These are phyloP conservation scores for Morpho helenor DNA, from an alignment of 2,888 invertebrate species.

Conservation along the genomic window DNA sequence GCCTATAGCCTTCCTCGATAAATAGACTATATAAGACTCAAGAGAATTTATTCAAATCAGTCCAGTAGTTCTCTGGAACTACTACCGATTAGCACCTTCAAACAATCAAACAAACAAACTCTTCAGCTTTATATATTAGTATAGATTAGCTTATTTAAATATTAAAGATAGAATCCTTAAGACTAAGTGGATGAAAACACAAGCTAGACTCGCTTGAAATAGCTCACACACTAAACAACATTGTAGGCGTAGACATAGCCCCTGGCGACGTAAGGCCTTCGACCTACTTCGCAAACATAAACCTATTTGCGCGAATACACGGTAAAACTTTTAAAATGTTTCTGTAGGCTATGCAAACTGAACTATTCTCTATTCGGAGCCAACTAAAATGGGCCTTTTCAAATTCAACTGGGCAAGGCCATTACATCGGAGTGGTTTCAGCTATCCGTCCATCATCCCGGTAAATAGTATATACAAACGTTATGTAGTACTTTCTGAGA, in stretches of 20 bases:
- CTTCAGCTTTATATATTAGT: too few species aligned
- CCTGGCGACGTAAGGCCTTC: constrained; percentile 17
- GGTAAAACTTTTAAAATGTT: constrained; percentile 23
- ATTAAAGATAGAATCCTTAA: neutral
- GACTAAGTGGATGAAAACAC: constrained; percentile 6
- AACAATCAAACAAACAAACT: too few species aligned
- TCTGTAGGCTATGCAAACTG: constrained; percentile 16
- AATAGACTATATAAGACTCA: too few species aligned
- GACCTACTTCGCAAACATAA: constrained; percentile 24
- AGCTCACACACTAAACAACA: constrained; percentile 13
- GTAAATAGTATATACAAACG: too few species aligned
- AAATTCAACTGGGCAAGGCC: constrained; percentile 7
- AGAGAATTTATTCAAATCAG: too few species aligned
- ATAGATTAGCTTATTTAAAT: too few species aligned
- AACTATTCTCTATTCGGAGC: constrained; percentile 8
- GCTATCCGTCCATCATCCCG: too few species aligned
- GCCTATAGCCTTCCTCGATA: too few species aligned
- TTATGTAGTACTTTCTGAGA: too few species aligned
- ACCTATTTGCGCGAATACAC: constrained; percentile 21
- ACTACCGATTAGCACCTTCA: too few species aligned
- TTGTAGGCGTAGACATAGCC: constrained; percentile 21
- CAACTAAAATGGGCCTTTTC: constrained; percentile 9
- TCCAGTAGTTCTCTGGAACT: too few species aligned
- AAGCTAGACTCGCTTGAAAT: constrained; percentile 16
- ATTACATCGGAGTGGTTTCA: neutral